These are phyloP conservation scores for Rhopalosiphum maidis DNA, from an alignment of 1,140 invertebrate genomes.

Conservation along the genomic window DNA sequence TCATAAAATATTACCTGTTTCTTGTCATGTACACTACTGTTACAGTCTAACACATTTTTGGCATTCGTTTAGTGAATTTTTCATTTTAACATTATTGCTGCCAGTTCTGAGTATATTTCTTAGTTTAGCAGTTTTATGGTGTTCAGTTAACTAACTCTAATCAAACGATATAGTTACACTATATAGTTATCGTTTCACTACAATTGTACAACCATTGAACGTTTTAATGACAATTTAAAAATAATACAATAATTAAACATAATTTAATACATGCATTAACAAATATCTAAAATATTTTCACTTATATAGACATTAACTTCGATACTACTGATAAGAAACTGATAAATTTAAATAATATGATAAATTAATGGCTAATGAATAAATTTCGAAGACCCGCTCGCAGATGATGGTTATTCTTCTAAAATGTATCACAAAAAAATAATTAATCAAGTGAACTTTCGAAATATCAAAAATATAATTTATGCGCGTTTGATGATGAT, in stretches of 20 bases:
- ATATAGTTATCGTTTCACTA: not conserved
- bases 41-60: conserved; percentile 37
- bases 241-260: not conserved
- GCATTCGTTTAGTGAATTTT: conserved; percentile 17
- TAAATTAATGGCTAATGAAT: too few species aligned
- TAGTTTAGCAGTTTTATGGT: not conserved
- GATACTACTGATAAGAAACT: not conserved
- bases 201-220: not conserved
- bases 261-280: not conserved
- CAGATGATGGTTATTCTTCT: too few species aligned
- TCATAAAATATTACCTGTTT: conserved; percentile 46
- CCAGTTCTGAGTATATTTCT: not conserved
- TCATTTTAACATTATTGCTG: not conserved
- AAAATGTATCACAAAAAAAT: too few species aligned
- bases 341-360: too few species aligned
- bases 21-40: not conserved
- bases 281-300: not conserved
- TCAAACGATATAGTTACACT: not conserved
- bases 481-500: too few species aligned
- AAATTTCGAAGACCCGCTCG: too few species aligned
- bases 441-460: too few species aligned
- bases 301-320: not conserved
- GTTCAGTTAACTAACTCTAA: not conserved
- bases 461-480: too few species aligned
- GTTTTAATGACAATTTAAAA: not conserved